Evolutionary conservation across 2,797 vertebrate species (phyloP).

Genomic region (Iguana delicatissima): DNA sequence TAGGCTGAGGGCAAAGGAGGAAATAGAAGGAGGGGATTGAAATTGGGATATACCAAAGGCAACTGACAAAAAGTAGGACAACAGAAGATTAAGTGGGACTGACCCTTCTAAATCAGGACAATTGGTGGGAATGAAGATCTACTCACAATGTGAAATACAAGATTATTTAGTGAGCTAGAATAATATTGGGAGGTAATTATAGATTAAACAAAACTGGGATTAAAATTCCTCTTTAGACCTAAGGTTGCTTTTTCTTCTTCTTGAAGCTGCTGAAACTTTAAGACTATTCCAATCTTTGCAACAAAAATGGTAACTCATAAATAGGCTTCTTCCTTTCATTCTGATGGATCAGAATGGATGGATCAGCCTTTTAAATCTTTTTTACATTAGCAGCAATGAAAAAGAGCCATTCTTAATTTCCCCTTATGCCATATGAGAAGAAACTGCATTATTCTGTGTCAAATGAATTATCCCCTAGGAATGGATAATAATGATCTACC

Average conservation of each 20-base stretch:
- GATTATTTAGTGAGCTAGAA: background rate
- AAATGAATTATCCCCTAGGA: conserved; percentile 38
- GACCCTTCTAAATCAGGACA: too few species aligned
- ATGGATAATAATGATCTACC: background rate
- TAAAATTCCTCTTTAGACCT: background rate
- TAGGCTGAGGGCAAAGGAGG: too few species aligned
- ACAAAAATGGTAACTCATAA: background rate
- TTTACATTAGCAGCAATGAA: background rate
- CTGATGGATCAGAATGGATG: rapidly evolving
- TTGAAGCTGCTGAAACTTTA: background rate
- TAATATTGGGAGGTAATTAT: too few species aligned
- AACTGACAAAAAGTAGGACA: too few species aligned
- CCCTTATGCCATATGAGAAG: background rate
- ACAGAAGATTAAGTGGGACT: too few species aligned
- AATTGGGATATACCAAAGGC: too few species aligned
- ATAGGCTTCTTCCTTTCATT: rapidly evolving
- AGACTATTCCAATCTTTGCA: background rate
- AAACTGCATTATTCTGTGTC: background rate
- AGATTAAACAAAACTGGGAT: background rate
- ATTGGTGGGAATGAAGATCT: background rate
- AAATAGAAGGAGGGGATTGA: too few species aligned
- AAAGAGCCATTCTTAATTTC: background rate
- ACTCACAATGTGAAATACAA: background rate
- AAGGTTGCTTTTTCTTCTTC: background rate
- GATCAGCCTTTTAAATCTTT: background rate